Evolutionary conservation across 2,797 vertebrate species (phyloP).

Genomic region (Prunella strophiata): DNA sequence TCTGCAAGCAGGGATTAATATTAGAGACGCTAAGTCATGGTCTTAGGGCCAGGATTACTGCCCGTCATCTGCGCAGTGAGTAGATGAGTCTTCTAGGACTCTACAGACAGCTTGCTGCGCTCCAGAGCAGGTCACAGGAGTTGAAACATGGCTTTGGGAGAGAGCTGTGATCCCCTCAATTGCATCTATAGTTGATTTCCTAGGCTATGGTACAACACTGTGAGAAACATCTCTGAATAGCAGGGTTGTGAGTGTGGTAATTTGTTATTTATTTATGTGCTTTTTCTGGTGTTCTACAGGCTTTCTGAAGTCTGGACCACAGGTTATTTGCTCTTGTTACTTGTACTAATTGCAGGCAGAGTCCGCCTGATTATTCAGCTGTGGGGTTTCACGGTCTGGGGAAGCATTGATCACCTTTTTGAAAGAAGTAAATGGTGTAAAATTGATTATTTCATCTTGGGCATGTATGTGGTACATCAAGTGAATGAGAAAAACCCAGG

Average conservation of each 20-base stretch:
- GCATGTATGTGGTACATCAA: rapidly evolving
- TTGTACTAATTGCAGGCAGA: background rate
- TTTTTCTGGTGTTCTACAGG: background rate
- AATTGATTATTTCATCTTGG: background rate
- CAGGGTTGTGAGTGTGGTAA: no score
- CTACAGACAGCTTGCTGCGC: background rate
- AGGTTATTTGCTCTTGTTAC: background rate
- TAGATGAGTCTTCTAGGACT: background rate
- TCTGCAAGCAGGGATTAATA: conserved; percentile 4
- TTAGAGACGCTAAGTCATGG: background rate
- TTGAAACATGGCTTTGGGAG: background rate
- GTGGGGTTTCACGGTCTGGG: background rate
- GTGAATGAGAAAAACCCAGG: background rate
- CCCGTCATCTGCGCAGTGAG: background rate
- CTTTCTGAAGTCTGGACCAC: background rate
- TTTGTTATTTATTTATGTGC: background rate
- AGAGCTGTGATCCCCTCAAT: rapidly evolving
- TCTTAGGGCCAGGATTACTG: conserved; percentile 23
- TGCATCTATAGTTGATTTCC: background rate
- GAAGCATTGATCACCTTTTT: background rate
- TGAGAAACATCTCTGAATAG: background rate
- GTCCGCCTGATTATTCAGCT: background rate
- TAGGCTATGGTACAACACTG: background rate
- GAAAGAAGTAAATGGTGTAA: background rate
- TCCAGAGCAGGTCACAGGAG: background rate